A percentile compares a stretch with the other conserved stretches of the same genome.
phyloP scores from a whole-genome alignment of 2,797 vertebrate species.

The Enteromius viviparus region DNA sequence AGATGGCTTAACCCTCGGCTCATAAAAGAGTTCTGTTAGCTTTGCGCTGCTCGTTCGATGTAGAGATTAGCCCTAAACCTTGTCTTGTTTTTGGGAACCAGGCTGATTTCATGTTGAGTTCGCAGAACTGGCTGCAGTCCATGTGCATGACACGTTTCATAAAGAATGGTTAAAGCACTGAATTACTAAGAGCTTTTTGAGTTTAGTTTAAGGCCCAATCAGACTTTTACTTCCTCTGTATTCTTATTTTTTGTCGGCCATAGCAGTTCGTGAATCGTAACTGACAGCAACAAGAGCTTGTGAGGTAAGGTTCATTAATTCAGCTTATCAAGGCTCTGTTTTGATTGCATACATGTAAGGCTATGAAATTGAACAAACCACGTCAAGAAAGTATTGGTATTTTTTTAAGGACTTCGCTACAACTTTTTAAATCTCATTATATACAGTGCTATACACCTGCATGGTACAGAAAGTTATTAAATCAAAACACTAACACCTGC shows the following conservation, averaged over 20 bases:
- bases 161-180: neutral
- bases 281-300: neutral
- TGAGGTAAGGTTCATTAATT: neutral
- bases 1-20: slow-evolving; percentile 13
- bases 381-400: no score
- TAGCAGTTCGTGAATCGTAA: neutral
- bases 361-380: neutral
- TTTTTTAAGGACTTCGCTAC: no score
- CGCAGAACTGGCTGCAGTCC: slow-evolving; percentile 10
- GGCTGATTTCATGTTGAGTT: neutral
- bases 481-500: no score
- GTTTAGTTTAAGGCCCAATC: neutral
- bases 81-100: slow-evolving; percentile 4
- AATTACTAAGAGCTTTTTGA: slow-evolving; percentile 1
- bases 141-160: slow-evolving; percentile 6
- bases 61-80: slow-evolving; percentile 16
- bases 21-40: slow-evolving; percentile 6
- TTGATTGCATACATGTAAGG: neutral
- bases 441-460: no score
- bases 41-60: neutral
- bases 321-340: neutral
- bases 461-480: no score
- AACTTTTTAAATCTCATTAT: no score
- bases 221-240: slow-evolving; percentile 9
- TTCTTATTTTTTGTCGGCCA: neutral